These are phyloP conservation scores for Popillia japonica DNA, from an alignment of 1,140 invertebrate species.

Conservation along the genomic window DNA sequence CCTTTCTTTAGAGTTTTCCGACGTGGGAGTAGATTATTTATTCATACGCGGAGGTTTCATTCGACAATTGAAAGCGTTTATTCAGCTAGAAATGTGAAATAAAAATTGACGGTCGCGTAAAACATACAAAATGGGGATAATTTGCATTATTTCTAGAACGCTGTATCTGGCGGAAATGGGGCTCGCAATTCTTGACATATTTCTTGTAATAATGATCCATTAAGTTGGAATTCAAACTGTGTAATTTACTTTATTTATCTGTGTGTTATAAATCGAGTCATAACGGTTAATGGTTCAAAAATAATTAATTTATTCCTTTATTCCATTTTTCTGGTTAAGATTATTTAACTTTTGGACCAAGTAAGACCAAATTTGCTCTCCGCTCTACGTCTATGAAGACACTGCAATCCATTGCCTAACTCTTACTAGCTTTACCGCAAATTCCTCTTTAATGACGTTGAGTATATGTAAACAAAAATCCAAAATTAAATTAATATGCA, in stretches of 20 bases:
- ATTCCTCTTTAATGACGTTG: background rate
- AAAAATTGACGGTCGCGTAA: constrained; percentile 34
- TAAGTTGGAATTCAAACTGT: background rate
- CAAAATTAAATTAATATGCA: constrained; percentile 14
- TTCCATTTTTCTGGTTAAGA: too few relatives aligned
- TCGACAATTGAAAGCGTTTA: constrained; percentile 36
- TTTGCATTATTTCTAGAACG: constrained; percentile 17
- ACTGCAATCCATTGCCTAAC: background rate
- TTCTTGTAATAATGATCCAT: background rate
- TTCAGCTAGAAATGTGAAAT: constrained; percentile 36
- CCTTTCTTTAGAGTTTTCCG: constrained; percentile 13
- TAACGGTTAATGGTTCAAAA: too few relatives aligned
- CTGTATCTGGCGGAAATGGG: background rate
- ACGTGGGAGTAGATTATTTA: constrained; percentile 50
- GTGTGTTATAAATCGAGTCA: background rate
- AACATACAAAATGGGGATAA: constrained; percentile 28
- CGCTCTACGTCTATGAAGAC: background rate
- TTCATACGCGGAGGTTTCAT: constrained; percentile 38
- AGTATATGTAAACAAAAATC: background rate
- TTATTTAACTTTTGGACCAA: too few relatives aligned
- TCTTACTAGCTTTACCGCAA: background rate
- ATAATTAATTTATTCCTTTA: too few relatives aligned
- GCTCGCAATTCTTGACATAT: background rate
- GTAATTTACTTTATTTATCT: background rate
- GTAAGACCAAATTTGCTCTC: too few relatives aligned